phyloP scores from a whole-genome alignment of 2,113 vertebrate genomes.

The Nyctibius bracteatus region DNA sequence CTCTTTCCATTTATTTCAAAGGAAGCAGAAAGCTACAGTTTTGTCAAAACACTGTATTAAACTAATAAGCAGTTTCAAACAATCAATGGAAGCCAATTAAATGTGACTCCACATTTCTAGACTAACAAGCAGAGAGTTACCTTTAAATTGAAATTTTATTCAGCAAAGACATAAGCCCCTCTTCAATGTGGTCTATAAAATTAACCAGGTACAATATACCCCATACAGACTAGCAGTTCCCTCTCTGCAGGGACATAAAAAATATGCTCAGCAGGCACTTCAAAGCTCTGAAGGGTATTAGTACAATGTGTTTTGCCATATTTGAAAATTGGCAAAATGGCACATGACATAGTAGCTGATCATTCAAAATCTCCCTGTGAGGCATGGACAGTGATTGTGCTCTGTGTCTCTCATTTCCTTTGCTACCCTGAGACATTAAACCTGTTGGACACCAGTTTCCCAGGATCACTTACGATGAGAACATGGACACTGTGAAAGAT shows the following conservation, averaged over 20 bases:
- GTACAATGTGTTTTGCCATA: neutral
- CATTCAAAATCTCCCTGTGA: neutral
- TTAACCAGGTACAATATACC: neutral
- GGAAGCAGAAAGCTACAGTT: neutral
- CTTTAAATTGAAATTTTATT: neutral
- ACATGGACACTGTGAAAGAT: neutral
- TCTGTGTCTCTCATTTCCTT: neutral
- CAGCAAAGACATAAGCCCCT: neutral
- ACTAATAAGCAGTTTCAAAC: conserved; percentile 32
- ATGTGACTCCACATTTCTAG: neutral
- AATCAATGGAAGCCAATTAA: conserved; percentile 36
- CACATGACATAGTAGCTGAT: neutral
- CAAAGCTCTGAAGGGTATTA: neutral
- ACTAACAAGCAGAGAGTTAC: conserved; percentile 13
- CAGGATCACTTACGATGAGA: neutral
- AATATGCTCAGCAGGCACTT: neutral
- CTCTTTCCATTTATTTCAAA: neutral
- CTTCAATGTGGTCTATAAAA: neutral
- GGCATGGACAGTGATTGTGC: neutral
- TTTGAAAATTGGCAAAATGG: neutral
- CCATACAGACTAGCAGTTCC: neutral
- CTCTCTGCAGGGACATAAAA: neutral
- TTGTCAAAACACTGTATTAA: conserved; percentile 19
- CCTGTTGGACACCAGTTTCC: neutral
- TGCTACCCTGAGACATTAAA: neutral